Conservation (phyloP, 92 coral and sea anemone genomes). For the Hydrozoanthus gracilis region DNA sequence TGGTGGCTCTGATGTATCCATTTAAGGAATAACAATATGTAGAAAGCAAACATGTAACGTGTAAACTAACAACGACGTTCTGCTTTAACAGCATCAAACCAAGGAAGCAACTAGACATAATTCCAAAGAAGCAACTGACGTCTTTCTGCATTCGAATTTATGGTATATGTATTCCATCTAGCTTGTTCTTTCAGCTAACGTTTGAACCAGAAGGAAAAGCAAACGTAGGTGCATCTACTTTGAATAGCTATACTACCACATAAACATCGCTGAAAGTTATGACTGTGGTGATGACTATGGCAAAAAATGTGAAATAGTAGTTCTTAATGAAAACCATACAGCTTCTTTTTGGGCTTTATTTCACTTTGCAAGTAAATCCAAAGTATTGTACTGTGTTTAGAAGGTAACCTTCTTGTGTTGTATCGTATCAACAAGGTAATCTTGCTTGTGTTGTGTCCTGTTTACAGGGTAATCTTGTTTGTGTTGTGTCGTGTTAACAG, state of each 20-base stretch:
- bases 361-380: no score
- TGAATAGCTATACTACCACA: no score
- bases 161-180: conserved; percentile 55
- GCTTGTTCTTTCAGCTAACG: conserved; percentile 38
- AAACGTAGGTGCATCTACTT: conserved; percentile 11
- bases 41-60: neutral
- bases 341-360: no score
- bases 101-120: neutral
- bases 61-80: neutral
- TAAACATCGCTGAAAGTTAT: neutral
- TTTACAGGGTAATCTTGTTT: neutral
- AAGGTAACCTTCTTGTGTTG: no score
- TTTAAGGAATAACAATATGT: neutral
- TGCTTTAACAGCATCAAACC: neutral
- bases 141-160: conserved; percentile 34
- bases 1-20: no score
- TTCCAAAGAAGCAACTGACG: conserved; percentile 19
- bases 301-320: no score
- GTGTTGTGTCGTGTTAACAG: no score
- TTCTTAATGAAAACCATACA: no score
- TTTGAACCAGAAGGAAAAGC: conserved; percentile 17
- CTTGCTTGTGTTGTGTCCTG: neutral
- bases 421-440: no score
- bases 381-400: no score
- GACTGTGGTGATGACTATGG: neutral